These are phyloP conservation scores for Lates japonicus DNA, from an alignment of 2,797 vertebrate species.

Conservation along the genomic window DNA sequence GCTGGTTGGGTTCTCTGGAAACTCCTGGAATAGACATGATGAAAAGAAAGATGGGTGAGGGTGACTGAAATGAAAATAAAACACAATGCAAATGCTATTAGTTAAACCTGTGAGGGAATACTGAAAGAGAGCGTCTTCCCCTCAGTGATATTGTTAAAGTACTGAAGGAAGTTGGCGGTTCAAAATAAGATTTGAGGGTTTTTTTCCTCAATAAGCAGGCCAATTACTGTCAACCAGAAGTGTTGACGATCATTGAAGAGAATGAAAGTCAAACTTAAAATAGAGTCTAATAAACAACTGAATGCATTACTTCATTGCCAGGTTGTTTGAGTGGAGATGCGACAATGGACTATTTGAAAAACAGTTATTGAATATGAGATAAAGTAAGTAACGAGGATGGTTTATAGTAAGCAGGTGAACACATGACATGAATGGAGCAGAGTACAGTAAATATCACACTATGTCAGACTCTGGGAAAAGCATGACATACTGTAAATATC, in stretches of 20 bases:
- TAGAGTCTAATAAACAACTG: slow-evolving; percentile 8
- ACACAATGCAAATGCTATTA: slow-evolving; percentile 83
- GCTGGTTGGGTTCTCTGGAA: slow-evolving; percentile 89
- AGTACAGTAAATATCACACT: slow-evolving; percentile 53
- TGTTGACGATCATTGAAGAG: slow-evolving; percentile 26
- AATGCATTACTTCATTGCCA: slow-evolving; percentile 32
- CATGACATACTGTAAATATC: slow-evolving; percentile 24
- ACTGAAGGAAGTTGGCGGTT: slow-evolving; percentile 15
- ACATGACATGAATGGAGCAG: slow-evolving; percentile 69
- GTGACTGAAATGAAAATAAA: slow-evolving; percentile 86
- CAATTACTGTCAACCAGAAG: slow-evolving; percentile 23
- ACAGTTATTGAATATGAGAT: slow-evolving; percentile 48
- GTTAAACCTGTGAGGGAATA: slow-evolving; percentile 39
- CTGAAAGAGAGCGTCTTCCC: slow-evolving; percentile 7
- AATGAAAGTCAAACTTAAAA: slow-evolving; percentile 34
- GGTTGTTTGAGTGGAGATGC: slow-evolving; percentile 58
- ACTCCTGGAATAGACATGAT: slow-evolving; percentile 93
- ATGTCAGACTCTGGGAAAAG: slow-evolving; percentile 24
- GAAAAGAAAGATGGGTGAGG: slow-evolving; percentile 89
- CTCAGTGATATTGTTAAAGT: slow-evolving; percentile 10
- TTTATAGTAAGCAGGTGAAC: slow-evolving; percentile 58
- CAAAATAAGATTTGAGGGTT: not conserved
- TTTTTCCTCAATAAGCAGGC: slow-evolving; percentile 30
- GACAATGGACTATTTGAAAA: slow-evolving; percentile 63
- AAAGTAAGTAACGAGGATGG: slow-evolving; percentile 62